Conservation (phyloP, 2,113 vertebrate species). For the Arothron firmamentum region DNA sequence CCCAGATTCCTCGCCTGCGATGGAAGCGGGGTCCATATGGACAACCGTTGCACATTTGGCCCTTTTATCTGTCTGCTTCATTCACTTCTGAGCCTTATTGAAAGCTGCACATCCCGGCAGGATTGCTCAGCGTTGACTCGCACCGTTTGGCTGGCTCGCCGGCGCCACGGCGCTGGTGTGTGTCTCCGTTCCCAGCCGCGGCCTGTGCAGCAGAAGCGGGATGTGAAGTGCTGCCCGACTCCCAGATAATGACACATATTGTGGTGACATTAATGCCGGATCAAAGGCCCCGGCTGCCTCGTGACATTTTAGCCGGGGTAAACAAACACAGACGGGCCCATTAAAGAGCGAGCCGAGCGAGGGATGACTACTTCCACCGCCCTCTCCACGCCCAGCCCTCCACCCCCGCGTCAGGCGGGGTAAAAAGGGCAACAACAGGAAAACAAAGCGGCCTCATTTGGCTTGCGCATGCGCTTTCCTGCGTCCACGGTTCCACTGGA, state of each 20-base stretch:
- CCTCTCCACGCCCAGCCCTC: slow-evolving; percentile 16
- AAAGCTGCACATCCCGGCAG: too few relatives aligned
- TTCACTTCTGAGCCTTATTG: too few relatives aligned
- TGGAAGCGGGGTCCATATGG: too few relatives aligned
- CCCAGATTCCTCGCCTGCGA: too few relatives aligned
- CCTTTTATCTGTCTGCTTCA: too few relatives aligned
- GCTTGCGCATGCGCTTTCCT: slow-evolving; percentile 7
- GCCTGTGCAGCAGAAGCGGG: slow-evolving; percentile 1
- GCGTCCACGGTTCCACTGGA: slow-evolving; percentile 21
- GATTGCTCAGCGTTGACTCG: too few relatives aligned
- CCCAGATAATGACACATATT: slow-evolving; percentile 58
- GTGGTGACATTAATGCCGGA: slow-evolving; percentile 48
- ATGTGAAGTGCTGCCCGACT: slow-evolving; percentile 40
- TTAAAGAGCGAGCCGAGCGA: slow-evolving; percentile 30
- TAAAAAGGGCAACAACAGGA: slow-evolving; percentile 39
- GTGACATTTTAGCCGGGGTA: slow-evolving; percentile 51
- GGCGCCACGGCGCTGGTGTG: not conserved
- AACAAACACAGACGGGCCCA: slow-evolving; percentile 47
- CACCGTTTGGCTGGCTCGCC: not conserved
- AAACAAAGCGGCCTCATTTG: slow-evolving; percentile 38
- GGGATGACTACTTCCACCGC: slow-evolving; percentile 41
- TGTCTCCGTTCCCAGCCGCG: slow-evolving; percentile 1
- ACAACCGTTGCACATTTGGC: too few relatives aligned
- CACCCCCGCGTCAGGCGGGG: slow-evolving; percentile 22
- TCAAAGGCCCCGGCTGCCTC: slow-evolving; percentile 49